Evolutionary conservation across 2,113 vertebrate genomes (phyloP), one percentile per base, ranked within the genome.

Genomic region (Etheostoma cragini): DNA sequence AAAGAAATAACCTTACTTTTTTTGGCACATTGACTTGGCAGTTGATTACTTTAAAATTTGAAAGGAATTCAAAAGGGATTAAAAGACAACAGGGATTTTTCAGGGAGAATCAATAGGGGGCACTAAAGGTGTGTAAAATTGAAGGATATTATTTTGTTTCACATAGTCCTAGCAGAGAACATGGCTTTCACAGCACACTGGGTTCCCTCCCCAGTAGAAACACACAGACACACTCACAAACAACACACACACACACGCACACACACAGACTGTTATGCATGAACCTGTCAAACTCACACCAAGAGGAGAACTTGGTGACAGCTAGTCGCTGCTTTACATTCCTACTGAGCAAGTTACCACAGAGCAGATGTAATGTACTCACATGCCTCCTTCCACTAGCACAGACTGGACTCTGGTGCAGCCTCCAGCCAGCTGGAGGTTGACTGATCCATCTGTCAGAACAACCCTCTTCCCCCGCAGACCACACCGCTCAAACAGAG

Each of bases 341-440:
- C 47, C 15, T 1, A 16, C 0, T 17, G 11, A 65, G 24, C 14
- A 46, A 17, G 42, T 26, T 6, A 16, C 19, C 45, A 22, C 17
- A 3, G 70, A 1, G 33, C 49, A 26, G 16, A 0, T 33, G 53
- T 8, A 6, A 21, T 61, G 46, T 73, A 97, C 98, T 98, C 93
- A 99, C 98, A 95, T 88, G 91, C 97, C 98, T 0, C 98, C 98
- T 53, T 95, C 92, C 80, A 98, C 96, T 61, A 95, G 92, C 78
- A 98, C 69, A 38, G 98, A 99, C 83, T 96, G 96, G 66, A 98
- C 92, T 65, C 88, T 93, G 74, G 95, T 92, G 78, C 87, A 96
- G 88, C 97, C 97, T 87, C 96, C 96, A 49, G 95, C 89, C 83
- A 97, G 94, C 68, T 72, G 96, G 30, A 98, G 96, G 85, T 98